A percentile compares a stretch with the other conserved stretches of the same genome.
Conservation (phyloP, 1,140 invertebrate species). For the Gonatopus flavifemur region DNA sequence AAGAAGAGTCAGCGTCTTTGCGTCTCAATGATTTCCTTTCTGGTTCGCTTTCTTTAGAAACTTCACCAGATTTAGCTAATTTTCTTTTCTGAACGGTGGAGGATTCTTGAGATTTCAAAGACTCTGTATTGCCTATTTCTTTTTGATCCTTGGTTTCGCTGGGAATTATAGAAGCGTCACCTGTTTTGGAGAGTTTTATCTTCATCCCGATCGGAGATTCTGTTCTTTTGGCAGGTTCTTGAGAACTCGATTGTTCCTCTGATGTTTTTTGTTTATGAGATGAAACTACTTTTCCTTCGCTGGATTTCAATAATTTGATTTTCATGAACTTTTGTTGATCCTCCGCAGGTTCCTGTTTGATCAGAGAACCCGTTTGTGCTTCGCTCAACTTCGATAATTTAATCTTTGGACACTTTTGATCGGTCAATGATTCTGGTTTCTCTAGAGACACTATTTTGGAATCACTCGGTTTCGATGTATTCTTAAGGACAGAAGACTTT, state of each 20-base stretch:
- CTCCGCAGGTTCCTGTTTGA: conserved; percentile 12
- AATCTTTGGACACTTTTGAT: conserved; percentile 45
- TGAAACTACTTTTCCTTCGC: conserved; percentile 28
- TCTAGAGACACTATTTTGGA: conserved; percentile 13
- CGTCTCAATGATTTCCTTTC: conserved; percentile 29
- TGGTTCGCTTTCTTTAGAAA: conserved; percentile 37
- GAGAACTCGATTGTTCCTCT: conserved; percentile 9
- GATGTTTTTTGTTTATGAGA: conserved; percentile 20
- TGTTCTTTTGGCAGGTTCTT: conserved; percentile 27
- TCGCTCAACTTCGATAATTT: conserved; percentile 48
- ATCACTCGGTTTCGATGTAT: conserved; percentile 24
- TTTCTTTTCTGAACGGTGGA: conserved; percentile 46
- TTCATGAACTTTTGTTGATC: conserved; percentile 39
- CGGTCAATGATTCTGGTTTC: conserved; percentile 14
- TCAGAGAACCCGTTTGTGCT: conserved; percentile 40
- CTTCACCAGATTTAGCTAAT: conserved; percentile 45
- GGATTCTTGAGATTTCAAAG: conserved; percentile 25
- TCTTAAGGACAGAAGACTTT: conserved; percentile 25
- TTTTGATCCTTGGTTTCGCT: conserved; percentile 26
- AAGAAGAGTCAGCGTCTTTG: conserved; percentile 36
- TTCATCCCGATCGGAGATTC: conserved; percentile 53
- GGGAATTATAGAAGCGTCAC: conserved; percentile 46
- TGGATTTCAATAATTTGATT: conserved; percentile 29
- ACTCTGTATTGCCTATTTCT: conserved; percentile 16
- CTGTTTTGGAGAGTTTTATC: conserved; percentile 46